Percentiles rank a stretch among this genome's conserved stretches.
phyloP scores from a whole-genome alignment of 2,797 vertebrate species.

The Rhinichthys osculus region DNA sequence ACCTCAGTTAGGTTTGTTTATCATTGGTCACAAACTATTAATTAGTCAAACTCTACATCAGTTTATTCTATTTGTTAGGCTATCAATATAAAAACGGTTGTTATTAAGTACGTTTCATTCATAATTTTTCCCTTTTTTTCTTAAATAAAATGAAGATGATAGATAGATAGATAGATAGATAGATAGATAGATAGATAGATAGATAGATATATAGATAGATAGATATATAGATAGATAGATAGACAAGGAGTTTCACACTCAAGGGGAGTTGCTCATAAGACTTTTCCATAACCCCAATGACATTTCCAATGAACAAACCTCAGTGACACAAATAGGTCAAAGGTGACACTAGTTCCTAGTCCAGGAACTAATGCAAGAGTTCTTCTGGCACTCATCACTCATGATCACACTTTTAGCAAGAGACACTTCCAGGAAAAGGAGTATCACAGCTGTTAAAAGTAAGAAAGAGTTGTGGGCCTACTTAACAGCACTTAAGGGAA shows the following conservation, averaged over 20 bases:
- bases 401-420: slow-evolving; percentile 6
- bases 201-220: too few relatives aligned
- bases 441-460: slow-evolving; percentile 8
- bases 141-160: too few relatives aligned
- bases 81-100: too few relatives aligned
- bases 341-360: slow-evolving; percentile 2
- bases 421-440: slow-evolving; percentile 33
- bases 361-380: slow-evolving; percentile 1
- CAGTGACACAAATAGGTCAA: slow-evolving; percentile 23
- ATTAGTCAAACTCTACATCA: not conserved
- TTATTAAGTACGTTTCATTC: not conserved
- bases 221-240: not conserved
- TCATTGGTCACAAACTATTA: not conserved
- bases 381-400: not conserved
- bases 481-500: slow-evolving; percentile 4
- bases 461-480: not conserved
- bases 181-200: too few relatives aligned
- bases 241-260: not conserved
- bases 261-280: slow-evolving; percentile 25
- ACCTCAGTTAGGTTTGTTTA: not conserved
- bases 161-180: too few relatives aligned
- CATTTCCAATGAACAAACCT: slow-evolving; percentile 11
- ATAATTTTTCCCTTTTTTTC: not conserved
- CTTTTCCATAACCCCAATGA: slow-evolving; percentile 12
- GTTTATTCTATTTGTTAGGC: too few relatives aligned